Base-by-base conservation (phyloP, 2,888 invertebrate genomes). In the Achlya flavicornis region DNA sequence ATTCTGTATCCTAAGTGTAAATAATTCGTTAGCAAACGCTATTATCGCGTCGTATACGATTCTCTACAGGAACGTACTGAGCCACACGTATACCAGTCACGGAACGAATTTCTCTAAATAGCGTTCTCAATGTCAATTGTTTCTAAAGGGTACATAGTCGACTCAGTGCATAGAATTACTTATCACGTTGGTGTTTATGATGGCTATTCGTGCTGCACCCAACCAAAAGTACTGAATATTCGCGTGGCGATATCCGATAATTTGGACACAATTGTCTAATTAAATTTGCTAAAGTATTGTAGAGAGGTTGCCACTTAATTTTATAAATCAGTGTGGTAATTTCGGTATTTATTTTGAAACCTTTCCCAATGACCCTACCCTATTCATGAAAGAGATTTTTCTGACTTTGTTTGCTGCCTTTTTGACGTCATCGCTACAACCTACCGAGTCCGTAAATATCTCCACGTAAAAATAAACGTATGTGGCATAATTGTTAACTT, bases 401-500 rank as follows among this genome's bases (percentile, higher is more conserved):
- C 48, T 48, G 6, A 16, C 48, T 14, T 14, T 48, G 46, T n/a
- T n/a, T 7, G 48, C 48, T 16, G 7, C 16, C 19, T 19, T 19
- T 19, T 69, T 79, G 78, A 80, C 77, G 77, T 80, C 77, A 81
- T 63, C 63, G 65, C 61, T 58, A 67, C 58, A 72, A 68, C 77
- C 77, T 78, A 75, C 66, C 64, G 62, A 66, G 69, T 66, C 77
- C 76, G 69, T 78, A 80, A 81, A 84, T 83, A 82, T 79, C 76
- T 75, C 67, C 75, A 66, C 63, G 71, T 73, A 72, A 81, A 84
- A 83, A 83, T 84, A 84, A 81, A 77, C 76, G 76, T 70, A 74
- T 76, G 70, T 78, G 84, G 70, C 82, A 82, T 84, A 80, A 83
- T 81, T 85, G 80, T 83, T 80, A 77, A 80, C 77, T 77, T 74